phyloP scores from a whole-genome alignment of 2,113 vertebrate genomes.

The Callithrix jacchus region DNA sequence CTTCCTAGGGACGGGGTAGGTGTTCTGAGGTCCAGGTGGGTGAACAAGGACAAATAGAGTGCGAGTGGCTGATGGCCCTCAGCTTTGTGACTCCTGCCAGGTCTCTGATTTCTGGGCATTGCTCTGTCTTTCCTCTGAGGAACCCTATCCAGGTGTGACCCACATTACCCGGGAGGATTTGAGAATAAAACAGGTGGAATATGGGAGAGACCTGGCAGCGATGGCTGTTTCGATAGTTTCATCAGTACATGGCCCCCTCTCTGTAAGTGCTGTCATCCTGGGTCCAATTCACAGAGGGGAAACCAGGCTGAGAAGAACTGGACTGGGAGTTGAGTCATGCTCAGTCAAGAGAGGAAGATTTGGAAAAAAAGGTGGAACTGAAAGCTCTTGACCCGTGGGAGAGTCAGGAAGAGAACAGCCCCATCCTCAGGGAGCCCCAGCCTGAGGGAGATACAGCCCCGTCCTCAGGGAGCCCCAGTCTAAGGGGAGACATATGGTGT shows the following conservation, averaged over 20 bases:
- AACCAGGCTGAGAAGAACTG: neutral
- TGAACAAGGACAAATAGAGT: neutral
- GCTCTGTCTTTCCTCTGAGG: neutral
- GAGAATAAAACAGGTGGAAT: neutral
- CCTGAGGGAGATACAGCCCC: neutral
- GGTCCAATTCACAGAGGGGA: neutral
- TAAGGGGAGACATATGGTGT: neutral
- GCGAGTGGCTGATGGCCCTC: neutral
- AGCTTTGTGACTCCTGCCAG: neutral
- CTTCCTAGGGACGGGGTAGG: neutral
- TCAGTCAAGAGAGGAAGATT: neutral
- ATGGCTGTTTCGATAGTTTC: fast-evolving
- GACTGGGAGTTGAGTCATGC: neutral
- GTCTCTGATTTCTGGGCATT: neutral
- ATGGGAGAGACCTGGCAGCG: neutral
- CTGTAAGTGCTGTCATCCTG: neutral
- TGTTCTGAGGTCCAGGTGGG: too few species aligned
- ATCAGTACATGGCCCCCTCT: neutral
- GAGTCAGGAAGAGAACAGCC: neutral
- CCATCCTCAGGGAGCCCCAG: neutral
- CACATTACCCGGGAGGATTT: too few species aligned
- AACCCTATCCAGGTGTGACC: neutral
- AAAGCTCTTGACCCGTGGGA: neutral
- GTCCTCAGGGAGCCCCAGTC: neutral
- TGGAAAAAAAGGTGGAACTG: neutral